These are phyloP conservation scores for Astreopora myriophthalma DNA, from an alignment of 64 coral and sea anemone species.

Conservation along the genomic window DNA sequence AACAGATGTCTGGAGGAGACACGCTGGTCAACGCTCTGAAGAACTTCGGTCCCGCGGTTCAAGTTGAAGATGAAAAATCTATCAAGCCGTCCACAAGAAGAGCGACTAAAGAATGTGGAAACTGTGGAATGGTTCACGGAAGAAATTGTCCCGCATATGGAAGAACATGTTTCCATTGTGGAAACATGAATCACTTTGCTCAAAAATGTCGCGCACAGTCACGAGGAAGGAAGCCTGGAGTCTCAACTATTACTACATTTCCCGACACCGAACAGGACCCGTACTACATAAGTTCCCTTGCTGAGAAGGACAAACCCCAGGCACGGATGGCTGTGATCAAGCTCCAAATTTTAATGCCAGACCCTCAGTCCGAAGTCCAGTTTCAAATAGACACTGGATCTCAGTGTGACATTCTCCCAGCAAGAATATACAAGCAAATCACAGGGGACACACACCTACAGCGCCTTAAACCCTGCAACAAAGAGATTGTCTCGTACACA, in stretches of 20 bases:
- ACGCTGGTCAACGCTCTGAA: not conserved
- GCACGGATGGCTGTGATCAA: not conserved
- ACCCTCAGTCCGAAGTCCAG: not conserved
- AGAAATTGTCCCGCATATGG: constrained; percentile 40
- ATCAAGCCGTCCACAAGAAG: not conserved
- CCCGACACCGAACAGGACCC: not conserved
- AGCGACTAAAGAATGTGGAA: constrained; percentile 29
- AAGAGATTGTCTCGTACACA: not conserved
- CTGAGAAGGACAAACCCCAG: not conserved
- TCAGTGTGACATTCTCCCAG: not conserved
- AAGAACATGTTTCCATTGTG: constrained; percentile 29
- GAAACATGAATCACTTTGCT: not conserved
- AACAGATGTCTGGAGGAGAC: not conserved
- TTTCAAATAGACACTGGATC: not conserved
- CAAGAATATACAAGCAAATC: not conserved
- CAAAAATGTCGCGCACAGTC: not conserved
- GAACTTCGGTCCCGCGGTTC: too few relatives aligned
- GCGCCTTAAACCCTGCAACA: not conserved
- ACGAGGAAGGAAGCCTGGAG: not conserved
- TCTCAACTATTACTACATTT: too few relatives aligned
- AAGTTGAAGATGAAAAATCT: not conserved
- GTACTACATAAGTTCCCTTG: not conserved
- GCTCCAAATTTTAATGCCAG: not conserved
- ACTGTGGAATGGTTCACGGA: constrained; percentile 57
- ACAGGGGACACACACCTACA: not conserved